A percentile compares a stretch with the other conserved stretches of the same genome.
Evolutionary conservation across 2,113 vertebrate species (phyloP).

Genomic region (Pungitius pungitius): DNA sequence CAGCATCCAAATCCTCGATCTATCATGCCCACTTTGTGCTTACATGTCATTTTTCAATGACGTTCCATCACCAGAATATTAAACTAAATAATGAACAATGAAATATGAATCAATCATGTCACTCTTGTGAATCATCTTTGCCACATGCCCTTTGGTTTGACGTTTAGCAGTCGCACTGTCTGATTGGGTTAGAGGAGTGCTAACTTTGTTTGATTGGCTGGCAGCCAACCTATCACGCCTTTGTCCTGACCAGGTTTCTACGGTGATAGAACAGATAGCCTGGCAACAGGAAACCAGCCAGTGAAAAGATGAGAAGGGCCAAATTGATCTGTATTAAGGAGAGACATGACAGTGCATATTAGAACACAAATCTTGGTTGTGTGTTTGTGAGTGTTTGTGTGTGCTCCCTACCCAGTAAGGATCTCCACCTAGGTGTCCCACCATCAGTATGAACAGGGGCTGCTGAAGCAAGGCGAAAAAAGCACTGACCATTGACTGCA

Average conservation of each 20-base stretch:
- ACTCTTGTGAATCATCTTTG: neutral
- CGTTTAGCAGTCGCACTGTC: conserved; percentile 3
- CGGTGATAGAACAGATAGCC: conserved; percentile 84
- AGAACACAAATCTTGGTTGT: neutral
- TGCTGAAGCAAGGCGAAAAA: conserved; percentile 87
- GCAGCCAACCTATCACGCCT: conserved; percentile 28
- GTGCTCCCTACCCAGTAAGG: conserved; percentile 85
- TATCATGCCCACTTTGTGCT: neutral
- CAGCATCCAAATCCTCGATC: conserved; percentile 5
- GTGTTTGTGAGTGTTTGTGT: neutral
- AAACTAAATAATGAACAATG: neutral
- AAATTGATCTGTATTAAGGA: conserved; percentile 77
- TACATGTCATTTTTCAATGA: neutral
- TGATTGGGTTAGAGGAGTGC: conserved; percentile 33
- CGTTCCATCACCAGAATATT: neutral
- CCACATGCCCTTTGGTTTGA: conserved; percentile 41
- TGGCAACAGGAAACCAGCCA: conserved; percentile 85
- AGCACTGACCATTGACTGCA: conserved; percentile 89
- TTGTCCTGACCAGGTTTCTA: conserved; percentile 64
- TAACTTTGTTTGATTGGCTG: conserved; percentile 44
- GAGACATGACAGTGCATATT: conserved; percentile 24
- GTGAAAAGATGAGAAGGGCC: conserved; percentile 81
- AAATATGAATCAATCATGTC: conserved; percentile 13
- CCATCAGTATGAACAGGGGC: conserved; percentile 84
- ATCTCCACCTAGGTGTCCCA: conserved; percentile 82